Base-by-base conservation (phyloP, 1,140 invertebrate species). In the Saccostrea echinata region DNA sequence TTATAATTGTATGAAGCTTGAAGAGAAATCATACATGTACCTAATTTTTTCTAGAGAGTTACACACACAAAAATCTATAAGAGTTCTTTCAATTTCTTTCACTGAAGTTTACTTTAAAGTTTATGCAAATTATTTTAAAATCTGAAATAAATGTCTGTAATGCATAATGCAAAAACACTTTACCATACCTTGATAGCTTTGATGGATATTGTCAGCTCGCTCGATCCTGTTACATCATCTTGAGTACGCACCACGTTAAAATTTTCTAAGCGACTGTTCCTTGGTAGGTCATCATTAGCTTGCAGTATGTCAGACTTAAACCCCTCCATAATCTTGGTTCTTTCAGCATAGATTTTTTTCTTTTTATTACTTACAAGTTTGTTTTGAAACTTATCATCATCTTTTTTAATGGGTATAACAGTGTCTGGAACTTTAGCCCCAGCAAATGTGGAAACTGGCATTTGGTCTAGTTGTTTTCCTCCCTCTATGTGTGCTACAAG, bases 241-340 rank as follows among this genome's bases (percentile, higher is more conserved):
- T 91, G 89, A 68, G 89, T 90, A 33, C 82, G 87, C 0, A 88
- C 84, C 4, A 89, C 87, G 51, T 88, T 90, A 88, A 90, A 91
- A 35, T 87, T 88, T 21, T 86, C 84, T 33, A 89, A 81, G 16
- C 84, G 43, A 51, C 87, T 89, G 35, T 84, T 86, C 55, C 81
- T 88, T 9, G 80, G 13, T 53, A 68, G 21, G n/a, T 86, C 51
- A 21, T 89, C 88, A 53, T 61, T 86, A 8, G 87, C 88, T 21
- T 55, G 64, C 81, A 83, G 43, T 18, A 83, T 83, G n/a, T 86
- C 88, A 43, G 80, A 85, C 68, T 87, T 89, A 61, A 85, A 82
- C 16, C 87, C 88, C 76, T 89, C 88, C 4, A 86, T 51, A 24
- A 57, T 12, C 52, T 87, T 89, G n/a, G 84, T 71, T 27, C 81